Evolutionary conservation across 2,797 vertebrate species (phyloP).

Genomic region (Selene dorsalis): DNA sequence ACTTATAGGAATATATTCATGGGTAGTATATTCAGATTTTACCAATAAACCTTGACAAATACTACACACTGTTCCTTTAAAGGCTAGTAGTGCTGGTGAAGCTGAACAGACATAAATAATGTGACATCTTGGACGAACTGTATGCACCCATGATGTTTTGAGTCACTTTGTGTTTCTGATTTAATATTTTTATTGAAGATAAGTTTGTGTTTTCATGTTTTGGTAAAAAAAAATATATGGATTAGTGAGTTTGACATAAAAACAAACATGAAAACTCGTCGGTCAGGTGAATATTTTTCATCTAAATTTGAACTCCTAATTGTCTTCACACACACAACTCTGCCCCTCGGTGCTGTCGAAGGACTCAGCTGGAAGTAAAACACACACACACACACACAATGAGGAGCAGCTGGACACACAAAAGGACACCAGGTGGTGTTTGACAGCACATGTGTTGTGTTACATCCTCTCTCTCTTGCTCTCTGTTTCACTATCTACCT

Average conservation of each 20-base stretch:
- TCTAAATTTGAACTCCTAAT: not conserved
- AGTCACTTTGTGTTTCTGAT: no score
- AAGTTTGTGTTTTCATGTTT: not conserved
- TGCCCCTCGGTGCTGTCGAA: conserved; percentile 6
- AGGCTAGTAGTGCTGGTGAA: no score
- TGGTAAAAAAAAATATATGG: no score
- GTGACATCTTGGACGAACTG: no score
- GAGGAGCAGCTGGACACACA: conserved; percentile 27
- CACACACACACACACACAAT: conserved; percentile 1
- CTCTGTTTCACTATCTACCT: conserved; percentile 18
- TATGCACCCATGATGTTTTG: not conserved
- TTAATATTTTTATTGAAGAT: no score
- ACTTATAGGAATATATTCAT: no score
- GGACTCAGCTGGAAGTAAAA: conserved; percentile 40
- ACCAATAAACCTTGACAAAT: no score
- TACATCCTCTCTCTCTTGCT: not conserved
- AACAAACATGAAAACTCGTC: not conserved
- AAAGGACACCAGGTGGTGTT: conserved; percentile 64
- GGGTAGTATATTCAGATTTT: no score
- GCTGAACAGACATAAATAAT: not conserved
- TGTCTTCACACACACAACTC: conserved; percentile 1
- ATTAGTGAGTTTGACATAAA: not conserved
- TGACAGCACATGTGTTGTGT: conserved; percentile 39
- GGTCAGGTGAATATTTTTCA: not conserved
- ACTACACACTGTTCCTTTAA: no score